These are phyloP conservation scores for Perizoma flavofasciatum DNA, from an alignment of 2,888 invertebrate genomes.

Conservation along the genomic window DNA sequence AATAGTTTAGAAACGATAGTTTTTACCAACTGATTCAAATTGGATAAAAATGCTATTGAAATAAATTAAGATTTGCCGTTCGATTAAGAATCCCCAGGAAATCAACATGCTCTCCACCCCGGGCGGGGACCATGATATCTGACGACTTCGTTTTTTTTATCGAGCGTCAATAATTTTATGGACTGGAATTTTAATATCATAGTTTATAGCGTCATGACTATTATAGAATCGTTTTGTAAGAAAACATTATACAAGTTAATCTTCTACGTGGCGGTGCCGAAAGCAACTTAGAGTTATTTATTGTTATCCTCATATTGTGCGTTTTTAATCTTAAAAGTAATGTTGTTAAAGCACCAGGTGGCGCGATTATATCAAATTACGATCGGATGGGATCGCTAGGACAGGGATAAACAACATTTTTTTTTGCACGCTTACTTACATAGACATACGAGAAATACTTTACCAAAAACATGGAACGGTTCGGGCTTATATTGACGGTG, in stretches of 20 bases:
- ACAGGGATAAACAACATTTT: constrained; percentile 7
- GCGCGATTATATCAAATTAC: constrained; percentile 67
- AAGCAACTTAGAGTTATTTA: constrained; percentile 59
- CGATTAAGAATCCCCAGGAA: background rate
- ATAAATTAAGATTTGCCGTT: constrained; percentile 4
- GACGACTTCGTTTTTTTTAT: constrained; percentile 6
- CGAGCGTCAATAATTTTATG: constrained; percentile 7
- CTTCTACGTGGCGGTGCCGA: constrained; percentile 52
- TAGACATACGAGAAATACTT: no score
- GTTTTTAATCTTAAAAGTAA: constrained; percentile 65
- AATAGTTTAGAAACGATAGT: no score
- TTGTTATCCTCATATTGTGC: constrained; percentile 50
- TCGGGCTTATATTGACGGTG: background rate
- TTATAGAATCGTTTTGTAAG: constrained; percentile 21
- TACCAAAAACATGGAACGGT: no score
- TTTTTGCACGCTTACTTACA: no score
- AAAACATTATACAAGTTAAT: constrained; percentile 44
- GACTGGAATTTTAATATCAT: constrained; percentile 29
- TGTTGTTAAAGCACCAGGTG: constrained; percentile 60
- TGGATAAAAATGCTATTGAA: background rate
- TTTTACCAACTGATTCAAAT: no score
- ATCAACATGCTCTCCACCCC: no score
- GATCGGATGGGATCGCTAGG: constrained; percentile 36
- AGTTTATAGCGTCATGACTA: constrained; percentile 27
- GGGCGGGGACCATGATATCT: background rate